Conservation (phyloP, 2,113 vertebrate species). For the Xenopus laevis region DNA sequence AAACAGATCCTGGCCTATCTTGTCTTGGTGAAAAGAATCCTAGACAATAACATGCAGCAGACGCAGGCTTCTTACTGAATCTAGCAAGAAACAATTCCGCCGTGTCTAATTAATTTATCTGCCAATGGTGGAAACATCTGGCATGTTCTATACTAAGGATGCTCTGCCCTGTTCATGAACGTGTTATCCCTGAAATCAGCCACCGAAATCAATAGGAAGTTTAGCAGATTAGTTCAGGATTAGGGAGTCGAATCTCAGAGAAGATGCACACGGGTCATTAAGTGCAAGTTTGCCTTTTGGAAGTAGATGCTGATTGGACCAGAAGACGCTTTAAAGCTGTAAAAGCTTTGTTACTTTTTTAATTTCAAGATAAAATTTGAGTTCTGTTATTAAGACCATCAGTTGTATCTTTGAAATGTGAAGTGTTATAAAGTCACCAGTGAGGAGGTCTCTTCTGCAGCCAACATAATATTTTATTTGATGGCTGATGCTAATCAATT, state of each 20-base stretch:
- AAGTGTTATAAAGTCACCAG: too few relatives aligned
- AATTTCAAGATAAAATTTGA: too few relatives aligned
- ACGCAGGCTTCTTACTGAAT: background rate
- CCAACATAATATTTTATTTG: too few relatives aligned
- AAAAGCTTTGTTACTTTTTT: too few relatives aligned
- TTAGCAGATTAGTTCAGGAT: conserved; percentile 26
- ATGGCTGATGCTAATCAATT: too few relatives aligned
- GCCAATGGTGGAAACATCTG: conserved; percentile 36
- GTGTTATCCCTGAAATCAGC: conserved; percentile 22
- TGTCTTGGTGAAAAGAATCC: conserved; percentile 21
- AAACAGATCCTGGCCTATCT: conserved; percentile 26
- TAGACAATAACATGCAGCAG: background rate
- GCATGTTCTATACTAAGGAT: conserved; percentile 1
- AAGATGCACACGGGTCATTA: background rate
- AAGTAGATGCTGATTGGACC: background rate
- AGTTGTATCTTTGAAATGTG: too few relatives aligned
- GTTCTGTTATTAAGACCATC: too few relatives aligned
- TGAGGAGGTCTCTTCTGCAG: too few relatives aligned
- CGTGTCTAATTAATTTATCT: conserved; percentile 29
- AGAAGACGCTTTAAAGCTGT: too few relatives aligned
- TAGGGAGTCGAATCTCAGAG: conserved; percentile 2
- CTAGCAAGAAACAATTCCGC: conserved; percentile 19
- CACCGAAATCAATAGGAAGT: conserved; percentile 10
- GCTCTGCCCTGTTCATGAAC: background rate
- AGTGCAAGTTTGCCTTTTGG: background rate